Evolutionary conservation across 2,797 vertebrate genomes (phyloP).

Genomic region (Esox lucius): DNA sequence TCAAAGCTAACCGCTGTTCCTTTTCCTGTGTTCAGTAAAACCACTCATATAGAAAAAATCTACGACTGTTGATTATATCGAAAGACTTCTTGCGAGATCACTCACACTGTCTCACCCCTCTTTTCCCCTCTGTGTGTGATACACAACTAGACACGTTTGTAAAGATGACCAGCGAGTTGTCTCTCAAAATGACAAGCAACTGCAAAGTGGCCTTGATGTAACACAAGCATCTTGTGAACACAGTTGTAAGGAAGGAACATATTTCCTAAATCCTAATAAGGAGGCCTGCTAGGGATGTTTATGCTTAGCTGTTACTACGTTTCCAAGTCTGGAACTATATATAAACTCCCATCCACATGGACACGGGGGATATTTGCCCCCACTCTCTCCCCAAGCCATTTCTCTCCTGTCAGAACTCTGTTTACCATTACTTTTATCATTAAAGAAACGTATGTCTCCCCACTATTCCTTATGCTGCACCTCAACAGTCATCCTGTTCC

Average conservation of each 20-base stretch:
- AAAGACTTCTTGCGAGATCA: conserved; percentile 14
- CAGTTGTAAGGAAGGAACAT: background rate
- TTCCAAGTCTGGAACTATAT: background rate
- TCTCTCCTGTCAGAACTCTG: background rate
- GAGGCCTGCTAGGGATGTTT: background rate
- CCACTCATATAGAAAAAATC: conserved; percentile 40
- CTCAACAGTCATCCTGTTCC: background rate
- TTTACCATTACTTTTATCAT: background rate
- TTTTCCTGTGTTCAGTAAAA: conserved; percentile 34
- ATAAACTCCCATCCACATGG: background rate
- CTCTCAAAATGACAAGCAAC: background rate
- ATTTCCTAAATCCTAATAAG: background rate
- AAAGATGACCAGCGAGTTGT: too few species aligned
- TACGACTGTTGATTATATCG: conserved; percentile 38
- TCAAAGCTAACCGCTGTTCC: conserved; percentile 16
- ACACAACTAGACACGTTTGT: conserved; percentile 1
- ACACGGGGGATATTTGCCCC: background rate
- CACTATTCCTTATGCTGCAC: background rate
- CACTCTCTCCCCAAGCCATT: background rate
- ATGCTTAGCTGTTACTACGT: background rate
- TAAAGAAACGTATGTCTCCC: background rate
- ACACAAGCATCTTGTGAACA: background rate
- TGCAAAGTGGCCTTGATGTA: background rate
- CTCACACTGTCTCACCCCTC: background rate
- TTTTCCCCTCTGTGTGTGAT: conserved; percentile 2